Evolutionary conservation across 2,113 vertebrate species (phyloP).

Genomic region (Spilogale gracilis): DNA sequence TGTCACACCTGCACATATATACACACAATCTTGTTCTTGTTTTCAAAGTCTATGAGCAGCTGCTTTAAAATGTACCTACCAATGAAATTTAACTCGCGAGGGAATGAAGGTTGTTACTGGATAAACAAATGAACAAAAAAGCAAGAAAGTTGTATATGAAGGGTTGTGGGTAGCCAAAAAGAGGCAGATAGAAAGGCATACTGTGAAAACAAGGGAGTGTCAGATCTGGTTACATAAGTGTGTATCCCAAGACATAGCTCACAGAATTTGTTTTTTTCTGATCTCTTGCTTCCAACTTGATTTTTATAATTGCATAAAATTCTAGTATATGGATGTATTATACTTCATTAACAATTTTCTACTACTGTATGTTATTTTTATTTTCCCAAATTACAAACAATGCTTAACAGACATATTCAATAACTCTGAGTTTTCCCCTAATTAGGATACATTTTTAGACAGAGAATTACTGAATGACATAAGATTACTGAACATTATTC

Average conservation of each 20-base stretch:
- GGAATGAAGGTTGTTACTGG: neutral
- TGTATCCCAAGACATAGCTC: neutral
- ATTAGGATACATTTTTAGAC: neutral
- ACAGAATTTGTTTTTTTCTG: neutral
- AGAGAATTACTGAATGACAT: neutral
- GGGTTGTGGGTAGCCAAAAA: neutral
- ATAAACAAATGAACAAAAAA: neutral
- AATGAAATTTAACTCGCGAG: neutral
- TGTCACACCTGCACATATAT: neutral
- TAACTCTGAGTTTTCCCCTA: neutral
- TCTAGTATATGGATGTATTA: neutral
- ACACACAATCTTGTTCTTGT: neutral
- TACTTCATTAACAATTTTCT: neutral
- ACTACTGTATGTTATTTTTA: neutral
- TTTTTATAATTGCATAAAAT: slow-evolving; percentile 15
- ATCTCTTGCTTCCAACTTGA: neutral
- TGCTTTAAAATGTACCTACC: neutral
- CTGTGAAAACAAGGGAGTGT: neutral
- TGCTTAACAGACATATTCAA: neutral
- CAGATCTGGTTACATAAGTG: neutral
- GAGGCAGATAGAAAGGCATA: neutral
- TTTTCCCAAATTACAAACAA: slow-evolving; percentile 21
- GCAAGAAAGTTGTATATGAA: neutral
- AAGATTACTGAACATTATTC: neutral
- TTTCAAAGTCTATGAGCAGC: neutral